Conservation (phyloP, 2,113 vertebrate species). For the Phoxinus phoxinus region DNA sequence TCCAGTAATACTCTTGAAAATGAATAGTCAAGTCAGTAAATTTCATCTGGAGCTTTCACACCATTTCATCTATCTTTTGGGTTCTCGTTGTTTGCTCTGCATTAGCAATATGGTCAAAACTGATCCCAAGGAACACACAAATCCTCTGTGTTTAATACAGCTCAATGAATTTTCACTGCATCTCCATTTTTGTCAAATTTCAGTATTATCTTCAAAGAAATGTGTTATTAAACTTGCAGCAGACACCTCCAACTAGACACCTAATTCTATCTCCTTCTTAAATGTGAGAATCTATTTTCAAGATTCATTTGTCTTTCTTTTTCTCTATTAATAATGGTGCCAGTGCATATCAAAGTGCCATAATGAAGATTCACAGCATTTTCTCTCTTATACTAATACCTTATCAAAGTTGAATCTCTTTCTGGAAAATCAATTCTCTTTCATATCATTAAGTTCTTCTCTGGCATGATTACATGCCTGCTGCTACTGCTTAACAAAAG, state of each 20-base stretch:
- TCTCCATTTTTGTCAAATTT: conserved; percentile 55
- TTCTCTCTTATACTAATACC: conserved; percentile 80
- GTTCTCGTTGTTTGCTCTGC: conserved; percentile 44
- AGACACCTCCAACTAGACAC: conserved; percentile 8
- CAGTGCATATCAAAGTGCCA: conserved; percentile 77
- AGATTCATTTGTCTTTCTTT: conserved; percentile 62
- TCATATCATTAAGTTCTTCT: conserved; percentile 82
- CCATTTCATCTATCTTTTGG: not conserved
- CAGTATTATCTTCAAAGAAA: conserved; percentile 41
- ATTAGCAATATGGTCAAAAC: conserved; percentile 18
- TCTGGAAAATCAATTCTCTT: conserved; percentile 85
- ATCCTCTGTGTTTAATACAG: conserved; percentile 41
- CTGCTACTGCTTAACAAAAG: conserved; percentile 20
- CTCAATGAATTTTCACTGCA: conserved; percentile 45
- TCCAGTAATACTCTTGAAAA: conserved; percentile 25
- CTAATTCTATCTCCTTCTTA: conserved; percentile 52
- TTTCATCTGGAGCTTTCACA: conserved; percentile 13
- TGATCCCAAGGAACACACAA: conserved; percentile 27
- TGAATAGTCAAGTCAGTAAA: conserved; percentile 36
- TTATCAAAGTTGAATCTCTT: conserved; percentile 83
- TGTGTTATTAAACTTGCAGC: not conserved
- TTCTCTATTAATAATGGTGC: conserved; percentile 71
- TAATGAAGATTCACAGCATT: conserved; percentile 86
- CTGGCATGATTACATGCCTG: conserved; percentile 72
- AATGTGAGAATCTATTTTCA: conserved; percentile 62